Conservation (phyloP, 2,113 vertebrate species). For the Tachysurus fulvidraco region DNA sequence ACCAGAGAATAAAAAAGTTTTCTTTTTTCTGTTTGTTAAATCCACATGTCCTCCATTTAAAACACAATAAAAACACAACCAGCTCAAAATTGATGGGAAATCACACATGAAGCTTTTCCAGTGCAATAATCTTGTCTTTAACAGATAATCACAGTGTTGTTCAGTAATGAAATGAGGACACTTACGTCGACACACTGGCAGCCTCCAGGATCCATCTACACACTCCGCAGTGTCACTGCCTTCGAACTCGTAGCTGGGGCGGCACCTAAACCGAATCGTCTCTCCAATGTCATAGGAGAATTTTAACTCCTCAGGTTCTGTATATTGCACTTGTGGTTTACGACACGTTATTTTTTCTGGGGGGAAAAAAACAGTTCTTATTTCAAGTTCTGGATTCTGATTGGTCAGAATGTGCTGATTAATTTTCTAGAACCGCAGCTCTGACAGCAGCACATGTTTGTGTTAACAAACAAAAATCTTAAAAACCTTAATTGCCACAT, state of each 20-base stretch:
- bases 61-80: neutral
- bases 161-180: neutral
- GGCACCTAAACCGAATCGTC: neutral
- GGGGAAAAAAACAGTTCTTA: neutral
- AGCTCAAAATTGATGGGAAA: neutral
- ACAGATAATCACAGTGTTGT: neutral
- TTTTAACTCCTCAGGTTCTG: neutral
- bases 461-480: too few relatives aligned
- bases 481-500: too few relatives aligned
- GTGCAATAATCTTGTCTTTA: neutral
- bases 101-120: neutral
- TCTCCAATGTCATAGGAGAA: neutral
- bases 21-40: neutral
- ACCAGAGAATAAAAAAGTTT: neutral
- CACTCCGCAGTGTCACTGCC: fast-evolving
- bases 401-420: too few relatives aligned
- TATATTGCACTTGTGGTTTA: neutral
- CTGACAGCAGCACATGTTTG: too few relatives aligned
- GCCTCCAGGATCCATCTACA: neutral
- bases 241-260: neutral
- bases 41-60: too few relatives aligned
- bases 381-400: too few relatives aligned
- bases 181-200: neutral
- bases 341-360: neutral
- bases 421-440: too few relatives aligned